Percentiles rank a stretch among this genome's conserved stretches.
These are phyloP conservation scores for Drosophila nr. fundita DNA, from an alignment of 2,888 invertebrate species.

Conservation along the genomic window DNA sequence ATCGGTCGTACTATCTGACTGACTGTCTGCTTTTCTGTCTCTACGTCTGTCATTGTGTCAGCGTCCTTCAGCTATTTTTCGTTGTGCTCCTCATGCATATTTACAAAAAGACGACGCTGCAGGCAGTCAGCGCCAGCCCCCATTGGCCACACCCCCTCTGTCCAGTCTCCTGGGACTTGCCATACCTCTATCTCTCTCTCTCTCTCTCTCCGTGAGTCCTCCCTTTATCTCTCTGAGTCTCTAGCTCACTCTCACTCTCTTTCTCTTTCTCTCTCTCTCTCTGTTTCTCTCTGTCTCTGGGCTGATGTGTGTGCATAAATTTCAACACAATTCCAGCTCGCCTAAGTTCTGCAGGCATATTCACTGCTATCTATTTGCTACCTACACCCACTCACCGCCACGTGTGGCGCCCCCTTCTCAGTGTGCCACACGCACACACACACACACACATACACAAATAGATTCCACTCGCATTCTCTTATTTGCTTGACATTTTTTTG, in stretches of 20 bases:
- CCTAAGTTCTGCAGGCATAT: conserved; percentile 26
- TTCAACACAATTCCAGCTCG: conserved; percentile 45
- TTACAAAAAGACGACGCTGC: conserved; percentile 48
- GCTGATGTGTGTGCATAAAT: conserved; percentile 63
- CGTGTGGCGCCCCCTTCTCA: conserved; percentile 5
- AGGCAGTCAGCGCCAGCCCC: conserved; percentile 10
- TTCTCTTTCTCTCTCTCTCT: not conserved
- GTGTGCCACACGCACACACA: conserved; percentile 9
- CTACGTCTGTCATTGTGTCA: conserved; percentile 24
- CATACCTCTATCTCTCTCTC: conserved; percentile 21
- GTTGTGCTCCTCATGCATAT: conserved; percentile 71
- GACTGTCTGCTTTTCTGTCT: conserved; percentile 13
- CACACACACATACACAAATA: not conserved
- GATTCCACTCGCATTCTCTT: conserved; percentile 20
- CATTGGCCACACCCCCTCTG: conserved; percentile 26
- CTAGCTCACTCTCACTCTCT: conserved; percentile 5
- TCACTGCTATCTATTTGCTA: conserved; percentile 14
- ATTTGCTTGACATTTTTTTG: conserved; percentile 48
- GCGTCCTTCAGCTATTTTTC: conserved; percentile 67
- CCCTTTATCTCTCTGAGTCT: not conserved
- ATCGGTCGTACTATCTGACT: conserved; percentile 20
- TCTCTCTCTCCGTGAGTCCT: not conserved
- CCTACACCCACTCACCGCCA: not conserved
- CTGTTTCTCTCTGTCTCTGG: conserved; percentile 3
- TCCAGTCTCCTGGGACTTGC: conserved; percentile 33